Base-by-base conservation (phyloP, 2,797 vertebrate species). In the Avahi laniger region DNA sequence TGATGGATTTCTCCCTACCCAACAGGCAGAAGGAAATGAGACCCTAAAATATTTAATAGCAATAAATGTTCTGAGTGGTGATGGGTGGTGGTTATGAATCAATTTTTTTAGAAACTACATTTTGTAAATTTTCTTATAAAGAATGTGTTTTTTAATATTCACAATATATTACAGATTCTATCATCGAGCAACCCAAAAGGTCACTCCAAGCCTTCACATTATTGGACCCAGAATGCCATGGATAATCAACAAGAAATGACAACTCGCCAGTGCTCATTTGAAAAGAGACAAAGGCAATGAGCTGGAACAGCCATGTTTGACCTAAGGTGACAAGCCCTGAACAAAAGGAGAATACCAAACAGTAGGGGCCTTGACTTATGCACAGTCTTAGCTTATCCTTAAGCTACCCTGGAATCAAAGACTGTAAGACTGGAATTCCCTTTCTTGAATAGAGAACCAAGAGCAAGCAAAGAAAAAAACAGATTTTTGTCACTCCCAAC, bases 51-150 rank as follows among this genome's bases (percentile, higher is more conserved):
- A 59, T 28, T 59, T 28, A 59, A 28, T 1, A 78, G 69, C 57
- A 94, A 92, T 30, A n/a, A 50, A 67, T 28, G 13, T 54, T 90
- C 52, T 33, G 10, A 83, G 54, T 63, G 22, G 28, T 43, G 41
- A 50, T 8, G 9, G 76, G 33, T 30, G n/a, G 52, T 35, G 6
- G 54, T 18, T 35, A 69, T 73, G 50, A 79, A 57, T 3, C 10
- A 17, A 63, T n/a, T 69, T 43, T 78, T 80, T 24, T 72, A 7
- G 7, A n/a, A 57, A 86, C 35, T 69, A 7, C 38, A 70, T 33
- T 78, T 69, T 79, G 46, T 54, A 92, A 79, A 89, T 48, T 83
- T 91, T 83, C 43, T 83, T 83, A 88, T 15, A 63, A 75, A 94
- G 72, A 50, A 61, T 54, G 4, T 22, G 12, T 7, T 93, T 87